phyloP scores from a whole-genome alignment of 2,888 invertebrate genomes.

The Gerris lacustris region DNA sequence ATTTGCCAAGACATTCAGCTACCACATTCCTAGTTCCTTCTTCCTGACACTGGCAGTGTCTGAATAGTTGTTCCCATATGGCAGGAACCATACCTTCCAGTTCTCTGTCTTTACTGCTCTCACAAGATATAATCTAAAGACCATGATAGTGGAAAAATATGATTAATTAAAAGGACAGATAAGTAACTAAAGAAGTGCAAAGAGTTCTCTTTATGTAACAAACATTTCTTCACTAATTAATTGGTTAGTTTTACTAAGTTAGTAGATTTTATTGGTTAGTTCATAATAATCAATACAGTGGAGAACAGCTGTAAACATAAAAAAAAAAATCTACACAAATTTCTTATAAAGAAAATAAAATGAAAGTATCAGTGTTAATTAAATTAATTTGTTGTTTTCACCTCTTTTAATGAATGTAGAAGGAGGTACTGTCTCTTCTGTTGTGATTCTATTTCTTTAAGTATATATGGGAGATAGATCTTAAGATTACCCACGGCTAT shows the following conservation, averaged over 20 bases:
- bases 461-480: conserved; percentile 84
- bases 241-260: too few species aligned
- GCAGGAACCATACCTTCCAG: conserved; percentile 69
- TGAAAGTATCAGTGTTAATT: too few species aligned
- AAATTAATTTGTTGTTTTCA: conserved; percentile 34
- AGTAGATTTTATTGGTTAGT: too few species aligned
- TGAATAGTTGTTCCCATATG: conserved; percentile 85
- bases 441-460: conserved; percentile 85
- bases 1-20: conserved; percentile 92
- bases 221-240: too few species aligned
- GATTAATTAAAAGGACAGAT: background rate
- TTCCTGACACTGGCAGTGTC: conserved; percentile 91
- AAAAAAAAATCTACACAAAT: too few species aligned
- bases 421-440: conserved; percentile 91
- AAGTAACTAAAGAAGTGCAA: background rate
- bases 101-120: conserved; percentile 64
- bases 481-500: conserved; percentile 91
- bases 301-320: too few species aligned
- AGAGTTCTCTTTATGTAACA: too few species aligned
- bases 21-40: conserved; percentile 98
- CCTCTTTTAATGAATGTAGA: conserved; percentile 94
- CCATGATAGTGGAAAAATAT: conserved; percentile 9
- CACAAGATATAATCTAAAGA: conserved; percentile 65
- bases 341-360: too few species aligned
- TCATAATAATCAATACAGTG: too few species aligned